Evolutionary conservation across 2,113 vertebrate genomes (phyloP).

Genomic region (Rhynchomys soricoides): DNA sequence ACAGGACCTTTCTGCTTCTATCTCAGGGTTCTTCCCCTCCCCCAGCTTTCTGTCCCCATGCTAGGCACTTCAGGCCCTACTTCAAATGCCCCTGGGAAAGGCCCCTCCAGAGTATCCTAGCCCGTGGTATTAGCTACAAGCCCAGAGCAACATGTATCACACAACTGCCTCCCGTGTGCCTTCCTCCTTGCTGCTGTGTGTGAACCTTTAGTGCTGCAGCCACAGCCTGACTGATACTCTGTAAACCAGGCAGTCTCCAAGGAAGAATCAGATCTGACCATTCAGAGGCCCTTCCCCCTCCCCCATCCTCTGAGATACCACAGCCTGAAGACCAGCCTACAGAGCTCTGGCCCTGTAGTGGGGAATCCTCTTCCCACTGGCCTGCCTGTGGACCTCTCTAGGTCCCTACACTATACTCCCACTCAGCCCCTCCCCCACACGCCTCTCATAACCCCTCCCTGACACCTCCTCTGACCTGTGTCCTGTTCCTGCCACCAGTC

Average conservation of each 20-base stretch:
- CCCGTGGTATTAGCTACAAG: not conserved
- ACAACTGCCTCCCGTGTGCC: not conserved
- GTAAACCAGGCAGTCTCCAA: not conserved
- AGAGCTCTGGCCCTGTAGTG: not conserved
- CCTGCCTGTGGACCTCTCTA: not conserved
- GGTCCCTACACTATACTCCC: not conserved
- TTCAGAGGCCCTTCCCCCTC: not conserved
- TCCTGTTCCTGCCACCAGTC: not conserved
- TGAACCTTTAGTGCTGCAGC: not conserved
- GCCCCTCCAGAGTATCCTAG: not conserved
- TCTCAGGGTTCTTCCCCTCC: not conserved
- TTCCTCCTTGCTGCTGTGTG: not conserved
- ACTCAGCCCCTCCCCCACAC: not conserved
- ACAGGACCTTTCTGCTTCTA: not conserved
- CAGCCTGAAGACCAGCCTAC: not conserved
- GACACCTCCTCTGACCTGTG: not conserved
- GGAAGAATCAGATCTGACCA: rapidly evolving
- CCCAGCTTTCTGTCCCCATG: not conserved
- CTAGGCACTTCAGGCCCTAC: not conserved
- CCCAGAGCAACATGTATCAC: not conserved
- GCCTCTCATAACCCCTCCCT: not conserved
- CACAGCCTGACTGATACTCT: not conserved
- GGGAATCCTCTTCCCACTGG: not conserved
- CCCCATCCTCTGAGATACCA: not conserved
- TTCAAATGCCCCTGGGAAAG: not conserved